Evolutionary conservation across 2,113 vertebrate genomes (phyloP).

Genomic region (Aldabrachelys gigantea): DNA sequence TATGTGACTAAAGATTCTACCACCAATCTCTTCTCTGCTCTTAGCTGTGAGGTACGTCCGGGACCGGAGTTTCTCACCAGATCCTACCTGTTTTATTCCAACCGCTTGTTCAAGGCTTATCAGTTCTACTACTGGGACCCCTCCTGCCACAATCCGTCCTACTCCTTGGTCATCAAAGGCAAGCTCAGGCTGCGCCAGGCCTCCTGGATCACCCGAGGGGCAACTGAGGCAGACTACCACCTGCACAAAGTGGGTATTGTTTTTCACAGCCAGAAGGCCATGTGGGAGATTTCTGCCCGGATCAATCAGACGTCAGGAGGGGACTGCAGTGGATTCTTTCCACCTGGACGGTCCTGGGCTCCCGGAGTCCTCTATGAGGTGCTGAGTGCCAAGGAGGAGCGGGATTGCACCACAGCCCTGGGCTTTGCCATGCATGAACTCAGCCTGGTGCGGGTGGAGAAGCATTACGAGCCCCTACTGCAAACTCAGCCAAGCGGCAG

Average conservation of each 20-base stretch:
- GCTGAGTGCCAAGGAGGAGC: slow-evolving; percentile 78
- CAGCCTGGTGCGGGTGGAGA: slow-evolving; percentile 85
- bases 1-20: neutral
- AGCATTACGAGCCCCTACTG: slow-evolving; percentile 68
- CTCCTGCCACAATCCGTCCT: slow-evolving; percentile 82
- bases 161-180: slow-evolving; percentile 90
- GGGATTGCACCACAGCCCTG: slow-evolving; percentile 80
- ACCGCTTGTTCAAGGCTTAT: slow-evolving; percentile 86
- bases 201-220: slow-evolving; percentile 91
- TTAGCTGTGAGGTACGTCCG: slow-evolving; percentile 90
- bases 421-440: slow-evolving; percentile 92
- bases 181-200: slow-evolving; percentile 87
- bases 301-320: slow-evolving; percentile 62
- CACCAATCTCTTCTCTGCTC: neutral
- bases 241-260: slow-evolving; percentile 89
- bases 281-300: slow-evolving; percentile 72
- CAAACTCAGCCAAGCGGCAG: slow-evolving; percentile 55
- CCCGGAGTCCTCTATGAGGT: slow-evolving; percentile 83
- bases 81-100: slow-evolving; percentile 89
- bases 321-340: slow-evolving; percentile 74
- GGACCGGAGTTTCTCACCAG: slow-evolving; percentile 92
- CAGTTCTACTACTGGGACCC: slow-evolving; percentile 92
- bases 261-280: slow-evolving; percentile 83
- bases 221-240: slow-evolving; percentile 88
- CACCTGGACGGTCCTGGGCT: slow-evolving; percentile 60